Conservation (phyloP, 2,797 vertebrate genomes). For the Anniella stebbinsi region DNA sequence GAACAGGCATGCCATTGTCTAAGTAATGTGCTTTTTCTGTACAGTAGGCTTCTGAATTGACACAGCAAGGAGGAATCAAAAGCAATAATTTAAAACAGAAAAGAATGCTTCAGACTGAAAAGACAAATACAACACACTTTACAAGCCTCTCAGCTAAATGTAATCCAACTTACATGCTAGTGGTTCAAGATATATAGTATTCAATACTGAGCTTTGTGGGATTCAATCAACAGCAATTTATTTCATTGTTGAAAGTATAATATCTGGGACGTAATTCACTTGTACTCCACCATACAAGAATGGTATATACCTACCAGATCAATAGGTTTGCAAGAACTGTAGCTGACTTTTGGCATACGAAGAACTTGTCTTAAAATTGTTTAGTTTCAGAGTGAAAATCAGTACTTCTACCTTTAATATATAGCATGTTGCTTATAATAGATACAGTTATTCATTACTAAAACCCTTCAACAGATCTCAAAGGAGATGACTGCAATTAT, state of each 20-base stretch:
- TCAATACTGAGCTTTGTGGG: fast-evolving
- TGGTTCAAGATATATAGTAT: fast-evolving
- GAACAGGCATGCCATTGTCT: not conserved
- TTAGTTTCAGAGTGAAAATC: not conserved
- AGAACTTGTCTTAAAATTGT: not conserved
- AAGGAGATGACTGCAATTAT: not conserved
- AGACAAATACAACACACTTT: not conserved
- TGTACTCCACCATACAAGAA: fast-evolving
- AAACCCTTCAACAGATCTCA: not conserved
- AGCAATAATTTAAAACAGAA: slow-evolving; percentile 15
- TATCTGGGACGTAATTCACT: not conserved
- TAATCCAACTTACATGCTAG: not conserved
- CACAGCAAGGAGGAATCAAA: slow-evolving; percentile 9
- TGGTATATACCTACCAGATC: not conserved
- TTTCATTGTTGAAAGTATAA: not conserved
- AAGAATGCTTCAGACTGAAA: not conserved
- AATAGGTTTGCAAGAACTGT: not conserved
- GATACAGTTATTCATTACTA: not conserved
- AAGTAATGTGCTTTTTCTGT: not conserved
- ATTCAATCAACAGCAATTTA: not conserved
- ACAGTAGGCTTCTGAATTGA: not conserved
- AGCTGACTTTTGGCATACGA: fast-evolving
- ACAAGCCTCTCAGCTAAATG: not conserved
- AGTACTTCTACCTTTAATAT: not conserved
- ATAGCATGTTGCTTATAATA: not conserved